Base-by-base conservation (phyloP, 2,797 vertebrate genomes). In the Podarcis lilfordi region DNA sequence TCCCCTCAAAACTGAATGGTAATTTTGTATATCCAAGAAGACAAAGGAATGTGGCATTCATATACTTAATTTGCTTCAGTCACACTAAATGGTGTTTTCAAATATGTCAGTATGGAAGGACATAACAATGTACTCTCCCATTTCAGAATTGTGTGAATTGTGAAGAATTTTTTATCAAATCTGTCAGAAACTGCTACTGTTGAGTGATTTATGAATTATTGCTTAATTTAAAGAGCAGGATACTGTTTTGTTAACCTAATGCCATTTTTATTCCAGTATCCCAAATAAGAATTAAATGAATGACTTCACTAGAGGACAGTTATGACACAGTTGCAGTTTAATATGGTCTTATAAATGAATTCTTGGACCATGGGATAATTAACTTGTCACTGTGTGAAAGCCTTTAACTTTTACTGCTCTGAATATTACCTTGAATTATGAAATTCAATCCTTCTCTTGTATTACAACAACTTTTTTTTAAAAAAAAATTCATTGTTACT, bases 251-350 rank as follows among this genome's bases (percentile, higher is more conserved):
- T 91, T 94, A 90, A 92, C 92, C 81, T 77, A 17, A 43, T 93
- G 89, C 68, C 91, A 88, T 87, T 92, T 90, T 85, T 84, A 91
- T 71, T 72, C 35, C 37, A 64, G 7, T 68, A 61, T 32, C 66
- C 10, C 10, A 84, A 72, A 72, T 32, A 71, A 80, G 27, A 61
- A 92, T 95, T 94, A 94, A 94, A 88, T 82, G 89, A 93, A 95
- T 94, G 50, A 50, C 86, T 93, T 69, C 43, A 80, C 72, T 61
- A 80, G 79, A 93, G 90, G 91, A 94, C 91, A 92, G 84, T 91
- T 86, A 94, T 95, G 89, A 89, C 90, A 95, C 80, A 94, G 82
- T 95, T 95, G 95, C 91, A 95, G 93, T 96, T 95, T 96, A 95
- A 89, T 89, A 80, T n/a, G 74, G 87, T 87, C 89, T 89, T 88